Base-by-base conservation (phyloP, 2,888 invertebrate species). In the Dynastes grantii region DNA sequence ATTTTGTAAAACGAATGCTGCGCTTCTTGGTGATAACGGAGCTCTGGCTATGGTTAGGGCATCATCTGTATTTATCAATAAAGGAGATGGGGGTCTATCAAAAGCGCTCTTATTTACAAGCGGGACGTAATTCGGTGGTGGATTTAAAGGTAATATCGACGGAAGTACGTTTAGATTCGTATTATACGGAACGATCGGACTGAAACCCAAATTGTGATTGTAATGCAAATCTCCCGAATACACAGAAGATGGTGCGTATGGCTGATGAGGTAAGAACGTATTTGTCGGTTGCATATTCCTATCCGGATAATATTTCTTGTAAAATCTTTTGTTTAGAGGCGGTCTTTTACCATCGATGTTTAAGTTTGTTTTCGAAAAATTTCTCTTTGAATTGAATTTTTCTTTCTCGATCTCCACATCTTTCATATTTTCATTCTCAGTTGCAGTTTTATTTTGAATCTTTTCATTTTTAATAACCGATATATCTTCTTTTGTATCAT, bases 1-100 rank as follows among this genome's bases (percentile, higher is more conserved):
- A 81, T 89, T 89, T 83, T 89, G 85, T 75, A 89, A 79, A 6
- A 89, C 89, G 81, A 89, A 89, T 16, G 88, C 88, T 6, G 89
- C 89, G 81, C 89, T 89, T 82, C 89, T 83, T 0, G 89, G 89
- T 9, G 88, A 89, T 45, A 89, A 81, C 0, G 89, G 88, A 2
- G 89, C 89, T 84, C 87, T 84, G 1, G 85, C 80, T 37, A 84
- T 85, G 29, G 84, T 84, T 64, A 82, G 82, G 29, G 84, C 80
- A 64, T 83, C 84, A 70, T 88, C 87, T 0, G 88, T 86, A 78
- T 87, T 87, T 55, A 88, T 83, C 5, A 81, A 77, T 9, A 88
- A 83, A 1, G 88, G 88, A 1, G 88, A 87, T n/a, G 87, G 49
- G 0, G 87, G 86, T 61, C 86, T 81, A 45, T 85, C 85, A 76